phyloP scores from a whole-genome alignment of 2,113 vertebrate species.

The Tupaia tana region DNA sequence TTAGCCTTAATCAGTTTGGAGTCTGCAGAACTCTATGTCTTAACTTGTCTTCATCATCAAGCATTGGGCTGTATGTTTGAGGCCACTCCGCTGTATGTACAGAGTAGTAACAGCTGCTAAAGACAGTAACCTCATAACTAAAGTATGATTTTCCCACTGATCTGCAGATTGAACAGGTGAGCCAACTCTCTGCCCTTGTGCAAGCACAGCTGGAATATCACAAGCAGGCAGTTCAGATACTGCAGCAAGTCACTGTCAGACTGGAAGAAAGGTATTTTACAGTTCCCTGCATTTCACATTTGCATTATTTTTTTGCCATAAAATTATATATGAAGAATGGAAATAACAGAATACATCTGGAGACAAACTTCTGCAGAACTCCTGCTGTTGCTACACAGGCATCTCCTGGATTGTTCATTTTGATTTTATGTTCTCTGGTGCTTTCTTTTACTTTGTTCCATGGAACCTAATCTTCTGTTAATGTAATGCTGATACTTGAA shows the following conservation, averaged over 20 bases:
- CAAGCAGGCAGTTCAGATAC: conserved; percentile 94
- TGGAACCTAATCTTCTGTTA: neutral
- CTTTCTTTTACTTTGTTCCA: neutral
- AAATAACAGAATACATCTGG: neutral
- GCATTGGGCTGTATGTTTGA: no score
- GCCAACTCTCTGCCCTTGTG: conserved; percentile 96
- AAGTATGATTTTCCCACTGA: conserved; percentile 3
- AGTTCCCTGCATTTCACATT: neutral
- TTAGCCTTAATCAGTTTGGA: neutral
- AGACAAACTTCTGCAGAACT: neutral
- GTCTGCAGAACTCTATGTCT: neutral
- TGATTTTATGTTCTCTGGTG: neutral
- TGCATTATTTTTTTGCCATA: neutral
- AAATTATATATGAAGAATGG: neutral
- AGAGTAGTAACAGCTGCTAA: neutral
- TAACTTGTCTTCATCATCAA: neutral
- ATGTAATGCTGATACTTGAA: neutral
- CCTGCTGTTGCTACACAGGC: neutral
- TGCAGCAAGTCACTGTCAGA: conserved; percentile 94
- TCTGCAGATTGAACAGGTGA: conserved; percentile 97
- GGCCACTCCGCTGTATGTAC: rapidly evolving
- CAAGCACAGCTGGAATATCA: conserved; percentile 99
- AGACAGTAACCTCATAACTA: neutral
- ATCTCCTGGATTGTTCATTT: neutral
- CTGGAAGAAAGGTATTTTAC: conserved; percentile 93